Conservation (phyloP, 2,888 invertebrate species). For the Drosophila koepferae region DNA sequence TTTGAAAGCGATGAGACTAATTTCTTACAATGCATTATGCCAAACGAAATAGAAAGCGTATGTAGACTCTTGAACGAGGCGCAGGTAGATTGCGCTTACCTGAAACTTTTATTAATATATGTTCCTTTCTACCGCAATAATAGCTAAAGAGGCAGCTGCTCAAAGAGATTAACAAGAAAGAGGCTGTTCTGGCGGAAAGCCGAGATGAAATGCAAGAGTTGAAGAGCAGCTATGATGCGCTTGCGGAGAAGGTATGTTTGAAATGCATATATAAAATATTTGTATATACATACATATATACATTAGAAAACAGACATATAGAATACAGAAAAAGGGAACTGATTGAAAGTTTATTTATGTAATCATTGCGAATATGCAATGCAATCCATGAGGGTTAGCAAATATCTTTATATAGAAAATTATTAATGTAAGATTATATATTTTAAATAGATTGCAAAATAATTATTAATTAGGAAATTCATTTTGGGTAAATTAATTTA, state of each 20-base stretch:
- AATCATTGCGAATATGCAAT: too few species aligned
- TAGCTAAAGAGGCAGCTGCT: slow-evolving; percentile 80
- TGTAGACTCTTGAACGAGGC: not conserved
- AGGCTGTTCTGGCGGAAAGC: slow-evolving; percentile 67
- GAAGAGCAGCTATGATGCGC: not conserved
- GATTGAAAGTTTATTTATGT: too few species aligned
- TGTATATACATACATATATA: too few species aligned
- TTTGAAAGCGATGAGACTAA: slow-evolving; percentile 16
- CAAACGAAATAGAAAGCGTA: slow-evolving; percentile 55
- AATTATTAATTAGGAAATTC: too few species aligned
- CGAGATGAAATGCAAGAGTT: slow-evolving; percentile 62
- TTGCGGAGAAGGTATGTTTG: not conserved
- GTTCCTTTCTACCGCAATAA: slow-evolving; percentile 20
- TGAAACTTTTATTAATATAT: not conserved
- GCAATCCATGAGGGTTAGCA: too few species aligned
- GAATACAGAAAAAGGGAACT: too few species aligned
- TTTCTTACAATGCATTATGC: not conserved
- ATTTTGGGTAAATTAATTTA: too few species aligned
- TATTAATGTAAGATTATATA: too few species aligned
- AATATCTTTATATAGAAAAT: too few species aligned
- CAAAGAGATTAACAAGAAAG: slow-evolving; percentile 77
- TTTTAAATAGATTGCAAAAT: too few species aligned
- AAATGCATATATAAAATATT: too few species aligned
- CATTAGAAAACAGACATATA: too few species aligned
- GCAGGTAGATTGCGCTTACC: slow-evolving; percentile 37